Evolutionary conservation across 2,113 vertebrate genomes (phyloP), one percentile per base, ranked within the genome.

Genomic region (Limnothrissa miodon): DNA sequence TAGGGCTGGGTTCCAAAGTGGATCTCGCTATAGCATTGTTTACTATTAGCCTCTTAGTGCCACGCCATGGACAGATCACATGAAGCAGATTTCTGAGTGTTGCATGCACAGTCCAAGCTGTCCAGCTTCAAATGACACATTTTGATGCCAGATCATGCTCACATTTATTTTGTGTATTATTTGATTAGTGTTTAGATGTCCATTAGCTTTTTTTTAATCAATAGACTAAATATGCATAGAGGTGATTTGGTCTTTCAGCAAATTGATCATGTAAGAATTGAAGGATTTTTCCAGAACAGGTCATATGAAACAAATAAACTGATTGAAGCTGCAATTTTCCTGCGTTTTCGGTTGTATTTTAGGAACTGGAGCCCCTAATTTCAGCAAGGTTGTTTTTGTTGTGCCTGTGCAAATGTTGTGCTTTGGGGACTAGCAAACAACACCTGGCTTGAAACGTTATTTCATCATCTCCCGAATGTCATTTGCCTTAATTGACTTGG

Each of bases 401-500:
- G 59, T 74, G 66, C 66, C 33, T 74, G 66, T 74, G 66, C 66
- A 74, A 74, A 74, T 74, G 90, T 92, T 92, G 92, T 90, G 89
- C 88, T 93, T 90, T 89, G 89, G 23, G 92, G 90, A 92, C 91
- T 39, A 36, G 66, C 66, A 74, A 74, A 74, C 66, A 98, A 98
- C 97, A 99, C 97, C 97, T 99, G 97, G 97, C 97, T 97, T 97
- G 97, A 98, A 98, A 98, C 97, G 97, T 98, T 97, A 97, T 97
- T 98, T 97, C 96, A 96, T 95, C 96, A 95, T 98, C 96, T 98
- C 97, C 96, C 97, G 97, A 98, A 99, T 98, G 97, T 97, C 97
- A 97, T 97, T 98, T 97, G 96, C 96, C 97, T 99, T 99, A 99
- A 99, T 99, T 99, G 97, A 99, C 97, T 99, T 99, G 97, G 97